These are phyloP conservation scores for Entomyzon cyanotis DNA, from an alignment of 2,113 vertebrate species.

Conservation along the genomic window DNA sequence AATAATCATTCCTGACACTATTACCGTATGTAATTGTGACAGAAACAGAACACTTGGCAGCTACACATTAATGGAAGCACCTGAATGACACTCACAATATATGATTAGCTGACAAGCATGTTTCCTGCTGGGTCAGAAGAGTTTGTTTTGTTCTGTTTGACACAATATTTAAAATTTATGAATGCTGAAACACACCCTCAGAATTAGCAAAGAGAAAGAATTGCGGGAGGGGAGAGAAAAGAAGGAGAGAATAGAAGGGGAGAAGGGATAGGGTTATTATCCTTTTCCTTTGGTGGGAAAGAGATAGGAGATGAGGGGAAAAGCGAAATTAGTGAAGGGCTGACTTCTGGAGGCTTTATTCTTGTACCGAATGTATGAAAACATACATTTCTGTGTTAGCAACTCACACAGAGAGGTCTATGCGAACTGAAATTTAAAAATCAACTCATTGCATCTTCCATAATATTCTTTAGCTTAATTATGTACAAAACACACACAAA, in stretches of 20 bases:
- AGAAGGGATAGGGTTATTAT: neutral
- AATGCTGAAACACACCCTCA: neutral
- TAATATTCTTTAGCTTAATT: slow-evolving; percentile 23
- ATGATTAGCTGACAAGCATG: slow-evolving; percentile 28
- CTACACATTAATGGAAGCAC: slow-evolving; percentile 32
- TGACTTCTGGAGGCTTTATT: neutral
- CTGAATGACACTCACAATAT: slow-evolving; percentile 44
- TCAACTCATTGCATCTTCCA: slow-evolving; percentile 6
- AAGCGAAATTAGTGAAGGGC: neutral
- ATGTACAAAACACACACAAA: neutral
- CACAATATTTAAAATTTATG: slow-evolving; percentile 29
- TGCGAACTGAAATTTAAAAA: slow-evolving; percentile 51
- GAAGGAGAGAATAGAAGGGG: too few species aligned
- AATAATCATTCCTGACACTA: neutral
- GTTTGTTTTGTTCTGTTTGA: slow-evolving; percentile 43
- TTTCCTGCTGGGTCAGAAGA: slow-evolving; percentile 10
- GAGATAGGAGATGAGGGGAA: neutral
- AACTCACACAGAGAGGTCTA: neutral
- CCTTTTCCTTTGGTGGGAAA: neutral
- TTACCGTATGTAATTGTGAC: neutral
- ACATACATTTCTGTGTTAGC: neutral
- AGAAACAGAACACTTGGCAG: slow-evolving; percentile 22
- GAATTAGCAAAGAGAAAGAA: neutral
- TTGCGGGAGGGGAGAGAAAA: neutral
- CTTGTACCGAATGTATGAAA: neutral